Evolutionary conservation across 2,113 vertebrate genomes (phyloP), one percentile per base, ranked within the genome.

Genomic region (Scopus umbretta): DNA sequence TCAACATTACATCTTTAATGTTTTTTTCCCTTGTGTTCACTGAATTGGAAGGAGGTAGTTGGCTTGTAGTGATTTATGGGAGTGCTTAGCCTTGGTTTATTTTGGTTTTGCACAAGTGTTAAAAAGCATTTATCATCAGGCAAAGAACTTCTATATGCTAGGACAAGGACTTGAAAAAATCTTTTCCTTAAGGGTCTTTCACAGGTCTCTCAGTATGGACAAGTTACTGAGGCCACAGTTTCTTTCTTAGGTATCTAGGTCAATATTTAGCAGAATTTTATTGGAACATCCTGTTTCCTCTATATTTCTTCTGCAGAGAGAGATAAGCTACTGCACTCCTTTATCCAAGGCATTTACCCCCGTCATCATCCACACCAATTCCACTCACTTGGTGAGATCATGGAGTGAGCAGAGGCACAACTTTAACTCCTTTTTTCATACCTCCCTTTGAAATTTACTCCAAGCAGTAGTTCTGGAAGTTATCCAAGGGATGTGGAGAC

Each of bases 241-340:
- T 63, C 91, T 80, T 82, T 61, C 8, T 43, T 56, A 52, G 40
- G 36, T 81, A 72, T 95, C 58, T 91, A 63, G 76, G 86, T 92
- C 80, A 89, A 79, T 82, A 85, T 92, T 87, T 80, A 92, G 74
- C 36, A 94, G 78, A 92, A 79, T 85, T 85, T 89, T 88, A 34
- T 79, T 87, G 86, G 73, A 95, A 82, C 83, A 92, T 88, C 94
- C 80, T 68, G 62, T 95, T 95, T 91, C 78, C 45, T 96, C 36
- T 86, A 5, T 14, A 67, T 63, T 90, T 90, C 59, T 74, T 75
- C 88, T 89, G 88, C 92, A 84, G 73, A 38, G 71, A 87, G 43
- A 93, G 89, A 95, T 82, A 96, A 96, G 79, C 45, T 74, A 53
- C 66, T 86, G 49, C 65, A 85, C 29, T 91, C 34, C 45, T 79